Percentiles rank a stretch among this genome's conserved stretches.
These are phyloP conservation scores for Iphiclides podalirius DNA, from an alignment of 2,888 invertebrate species.

Conservation along the genomic window DNA sequence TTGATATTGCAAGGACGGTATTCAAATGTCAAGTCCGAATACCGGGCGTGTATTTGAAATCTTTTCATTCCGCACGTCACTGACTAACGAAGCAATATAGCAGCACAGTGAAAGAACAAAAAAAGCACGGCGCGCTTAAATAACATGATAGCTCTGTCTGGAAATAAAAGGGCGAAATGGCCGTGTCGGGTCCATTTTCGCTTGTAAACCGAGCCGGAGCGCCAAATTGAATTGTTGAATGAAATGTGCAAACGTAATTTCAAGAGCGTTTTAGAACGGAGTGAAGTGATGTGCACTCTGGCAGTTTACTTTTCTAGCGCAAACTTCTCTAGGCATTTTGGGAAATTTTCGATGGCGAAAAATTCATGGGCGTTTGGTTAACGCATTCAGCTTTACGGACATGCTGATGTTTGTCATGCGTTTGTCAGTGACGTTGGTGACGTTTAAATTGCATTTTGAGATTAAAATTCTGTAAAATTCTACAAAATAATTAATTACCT, in stretches of 20 bases:
- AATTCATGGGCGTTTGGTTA: too few species aligned
- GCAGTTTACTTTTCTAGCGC: too few species aligned
- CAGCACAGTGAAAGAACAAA: constrained; percentile 8
- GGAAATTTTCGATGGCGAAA: too few species aligned
- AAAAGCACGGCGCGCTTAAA: constrained; percentile 8
- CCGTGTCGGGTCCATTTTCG: constrained; percentile 16
- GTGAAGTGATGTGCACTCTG: neutral
- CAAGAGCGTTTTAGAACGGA: neutral
- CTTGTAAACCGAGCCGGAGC: constrained; percentile 7
- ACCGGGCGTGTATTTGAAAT: neutral
- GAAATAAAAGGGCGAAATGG: constrained; percentile 10
- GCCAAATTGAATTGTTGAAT: constrained; percentile 19
- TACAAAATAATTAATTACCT: too few species aligned
- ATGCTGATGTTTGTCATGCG: too few species aligned
- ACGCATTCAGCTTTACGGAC: too few species aligned
- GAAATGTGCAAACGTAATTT: constrained; percentile 8
- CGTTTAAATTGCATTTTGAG: too few species aligned
- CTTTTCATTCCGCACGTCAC: neutral
- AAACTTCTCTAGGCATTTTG: too few species aligned
- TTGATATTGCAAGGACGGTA: neutral
- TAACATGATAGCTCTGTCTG: constrained; percentile 18
- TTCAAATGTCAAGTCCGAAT: neutral
- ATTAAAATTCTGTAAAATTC: too few species aligned
- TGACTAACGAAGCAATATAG: constrained; percentile 11
- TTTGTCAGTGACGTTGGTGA: too few species aligned